Evolutionary conservation across 2,113 vertebrate species (phyloP), one percentile per base, ranked within the genome.

Genomic region (Procavia capensis): DNA sequence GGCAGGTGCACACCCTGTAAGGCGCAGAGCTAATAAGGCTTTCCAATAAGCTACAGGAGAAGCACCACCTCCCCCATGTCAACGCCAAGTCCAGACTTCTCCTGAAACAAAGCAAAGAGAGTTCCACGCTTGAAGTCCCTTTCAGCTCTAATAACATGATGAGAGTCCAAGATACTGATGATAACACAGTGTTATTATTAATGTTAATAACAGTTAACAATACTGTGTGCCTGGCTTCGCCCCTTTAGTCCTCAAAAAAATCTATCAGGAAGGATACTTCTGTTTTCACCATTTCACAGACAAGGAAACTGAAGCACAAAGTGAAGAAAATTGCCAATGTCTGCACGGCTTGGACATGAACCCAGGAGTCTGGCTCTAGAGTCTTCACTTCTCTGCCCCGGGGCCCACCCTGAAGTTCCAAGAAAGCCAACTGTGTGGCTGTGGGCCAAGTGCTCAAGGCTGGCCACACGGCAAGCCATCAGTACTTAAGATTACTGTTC

Each of bases 51-150:
- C 57, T 36, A 4, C 0, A 4, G 47, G 61, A 27, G 47, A 79
- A 54, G 66, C 6, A 61, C 34, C 1, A 1, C n/a, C 45, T 57
- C 5, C 39, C 13, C 16, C 1, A 6, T 0, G 9, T 0, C 0
- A 0, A 64, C 29, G 8, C 39, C 7, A 27, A 68, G 64, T 8
- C 34, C 84, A 59, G 41, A 84, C 29, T 59, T 36, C 10, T 31
- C 10, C 9, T 25, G 41, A n/a, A n/a, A 74, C 17, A 13, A 50
- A 61, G 79, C 54, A 20, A 41, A 87, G 22, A 63, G 64, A 78
- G 24, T 36, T 39, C 50, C 83, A 78, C 39, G 14, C 5, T 17
- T 2, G 5, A 59, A 31, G 59, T 45, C 39, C 22, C 61, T 50
- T 54, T 61, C 0, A 0, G 72, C 47, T 54, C 70, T 72, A 63